Evolutionary conservation across 2,113 vertebrate species (phyloP).

Genomic region (Serilophus lunatus): DNA sequence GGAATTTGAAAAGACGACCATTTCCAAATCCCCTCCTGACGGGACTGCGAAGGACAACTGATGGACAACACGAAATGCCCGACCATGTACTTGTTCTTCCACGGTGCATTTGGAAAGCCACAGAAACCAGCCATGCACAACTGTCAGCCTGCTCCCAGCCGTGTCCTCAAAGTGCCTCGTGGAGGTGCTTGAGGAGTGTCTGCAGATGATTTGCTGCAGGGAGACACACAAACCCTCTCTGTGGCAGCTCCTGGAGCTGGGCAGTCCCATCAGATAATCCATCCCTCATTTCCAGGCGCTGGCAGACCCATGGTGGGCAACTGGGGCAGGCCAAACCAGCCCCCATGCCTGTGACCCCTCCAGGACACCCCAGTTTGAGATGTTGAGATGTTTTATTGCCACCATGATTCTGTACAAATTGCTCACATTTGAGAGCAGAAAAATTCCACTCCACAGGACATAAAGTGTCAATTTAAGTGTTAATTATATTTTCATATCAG

Average conservation of each 20-base stretch:
- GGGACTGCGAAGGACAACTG: background rate
- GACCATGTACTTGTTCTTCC: background rate
- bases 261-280: background rate
- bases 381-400: background rate
- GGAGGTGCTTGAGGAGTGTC: background rate
- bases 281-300: background rate
- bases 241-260: background rate
- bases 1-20: background rate
- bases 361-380: background rate
- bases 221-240: background rate
- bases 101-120: background rate
- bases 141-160: background rate
- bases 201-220: background rate
- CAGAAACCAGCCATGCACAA: background rate
- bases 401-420: background rate
- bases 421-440: background rate
- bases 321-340: no score
- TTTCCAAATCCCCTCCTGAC: background rate
- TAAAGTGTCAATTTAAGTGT: slow-evolving; percentile 41
- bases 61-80: background rate
- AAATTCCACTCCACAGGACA: slow-evolving; percentile 24
- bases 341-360: background rate
- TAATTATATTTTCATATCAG: slow-evolving; percentile 69
- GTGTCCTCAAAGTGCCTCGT: background rate
- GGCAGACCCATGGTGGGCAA: background rate